Conservation (phyloP, 2,888 invertebrate genomes). For the Mechanitis mazaeus region DNA sequence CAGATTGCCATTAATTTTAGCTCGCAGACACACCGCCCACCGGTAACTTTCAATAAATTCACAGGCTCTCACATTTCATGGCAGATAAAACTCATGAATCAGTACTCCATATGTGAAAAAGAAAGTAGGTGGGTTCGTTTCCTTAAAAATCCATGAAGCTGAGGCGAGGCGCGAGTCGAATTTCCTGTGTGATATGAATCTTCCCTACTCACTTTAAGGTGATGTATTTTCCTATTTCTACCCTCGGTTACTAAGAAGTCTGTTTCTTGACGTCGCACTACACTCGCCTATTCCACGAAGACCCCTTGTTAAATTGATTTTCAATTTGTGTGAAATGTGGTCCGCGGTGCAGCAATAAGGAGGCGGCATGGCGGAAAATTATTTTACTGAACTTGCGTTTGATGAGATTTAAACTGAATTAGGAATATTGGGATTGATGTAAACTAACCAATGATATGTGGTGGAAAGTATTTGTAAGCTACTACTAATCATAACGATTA, state of each 20-base stretch:
- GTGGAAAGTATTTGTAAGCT: no score
- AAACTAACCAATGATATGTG: slow-evolving; percentile 13
- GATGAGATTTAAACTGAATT: slow-evolving; percentile 61
- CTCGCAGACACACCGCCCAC: slow-evolving; percentile 50
- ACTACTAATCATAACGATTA: no score
- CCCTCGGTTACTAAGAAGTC: slow-evolving; percentile 50
- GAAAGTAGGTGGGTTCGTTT: slow-evolving; percentile 61
- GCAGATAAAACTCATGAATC: slow-evolving; percentile 75
- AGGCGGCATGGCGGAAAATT: slow-evolving; percentile 70
- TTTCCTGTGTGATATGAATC: slow-evolving; percentile 75
- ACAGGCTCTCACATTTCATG: slow-evolving; percentile 67
- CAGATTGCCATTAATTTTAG: slow-evolving; percentile 50
- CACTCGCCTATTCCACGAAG: slow-evolving; percentile 49
- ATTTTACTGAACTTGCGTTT: slow-evolving; percentile 57
- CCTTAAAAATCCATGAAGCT: slow-evolving; percentile 61
- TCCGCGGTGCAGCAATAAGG: slow-evolving; percentile 66
- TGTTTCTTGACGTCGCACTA: slow-evolving; percentile 47
- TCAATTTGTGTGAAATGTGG: slow-evolving; percentile 75
- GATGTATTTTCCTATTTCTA: slow-evolving; percentile 74
- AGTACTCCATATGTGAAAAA: slow-evolving; percentile 67
- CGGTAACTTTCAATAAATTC: slow-evolving; percentile 65
- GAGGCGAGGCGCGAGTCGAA: slow-evolving; percentile 66
- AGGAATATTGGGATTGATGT: slow-evolving; percentile 25
- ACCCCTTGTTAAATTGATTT: slow-evolving; percentile 72
- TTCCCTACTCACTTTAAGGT: slow-evolving; percentile 75